Evolutionary conservation across 1,140 invertebrate genomes (phyloP).

Genomic region (Pomacea maculata): DNA sequence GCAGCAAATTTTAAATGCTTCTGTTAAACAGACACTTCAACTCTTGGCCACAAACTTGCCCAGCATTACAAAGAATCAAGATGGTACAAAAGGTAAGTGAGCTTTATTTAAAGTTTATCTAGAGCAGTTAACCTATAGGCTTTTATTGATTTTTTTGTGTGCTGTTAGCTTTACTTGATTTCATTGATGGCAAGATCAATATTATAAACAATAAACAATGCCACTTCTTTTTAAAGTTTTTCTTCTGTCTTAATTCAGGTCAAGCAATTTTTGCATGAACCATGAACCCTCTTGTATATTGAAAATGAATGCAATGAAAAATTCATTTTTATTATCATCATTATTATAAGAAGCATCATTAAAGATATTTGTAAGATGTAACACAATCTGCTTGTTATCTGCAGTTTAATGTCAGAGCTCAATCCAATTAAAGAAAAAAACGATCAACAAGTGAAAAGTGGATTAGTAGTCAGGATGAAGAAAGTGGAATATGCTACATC

Average conservation of each 20-base stretch:
- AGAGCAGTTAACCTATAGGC: neutral
- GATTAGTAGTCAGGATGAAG: conserved; percentile 36
- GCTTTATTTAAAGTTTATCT: neutral
- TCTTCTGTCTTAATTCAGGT: too few relatives aligned
- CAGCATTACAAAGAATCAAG: conserved; percentile 34
- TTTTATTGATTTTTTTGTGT: neutral
- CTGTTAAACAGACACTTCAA: conserved; percentile 24
- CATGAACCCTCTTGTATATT: too few relatives aligned
- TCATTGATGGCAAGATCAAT: neutral
- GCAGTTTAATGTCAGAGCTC: conserved; percentile 33
- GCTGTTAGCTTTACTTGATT: neutral
- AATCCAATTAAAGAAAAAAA: conserved; percentile 30
- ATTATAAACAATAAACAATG: too few relatives aligned
- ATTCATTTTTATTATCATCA: too few relatives aligned
- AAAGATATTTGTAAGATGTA: too few relatives aligned
- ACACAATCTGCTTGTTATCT: neutral
- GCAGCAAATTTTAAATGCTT: neutral
- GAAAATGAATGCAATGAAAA: too few relatives aligned
- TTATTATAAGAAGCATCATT: too few relatives aligned
- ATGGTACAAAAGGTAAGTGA: conserved; percentile 35
- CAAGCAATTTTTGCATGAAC: too few relatives aligned
- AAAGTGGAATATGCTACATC: conserved; percentile 46
- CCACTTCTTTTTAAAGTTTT: too few relatives aligned
- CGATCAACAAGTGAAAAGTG: conserved; percentile 28
- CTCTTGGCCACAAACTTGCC: conserved; percentile 36